Percentiles rank a stretch among this genome's conserved stretches.
phyloP scores from a whole-genome alignment of 2,888 invertebrate genomes.

The Drosophila barbarae region DNA sequence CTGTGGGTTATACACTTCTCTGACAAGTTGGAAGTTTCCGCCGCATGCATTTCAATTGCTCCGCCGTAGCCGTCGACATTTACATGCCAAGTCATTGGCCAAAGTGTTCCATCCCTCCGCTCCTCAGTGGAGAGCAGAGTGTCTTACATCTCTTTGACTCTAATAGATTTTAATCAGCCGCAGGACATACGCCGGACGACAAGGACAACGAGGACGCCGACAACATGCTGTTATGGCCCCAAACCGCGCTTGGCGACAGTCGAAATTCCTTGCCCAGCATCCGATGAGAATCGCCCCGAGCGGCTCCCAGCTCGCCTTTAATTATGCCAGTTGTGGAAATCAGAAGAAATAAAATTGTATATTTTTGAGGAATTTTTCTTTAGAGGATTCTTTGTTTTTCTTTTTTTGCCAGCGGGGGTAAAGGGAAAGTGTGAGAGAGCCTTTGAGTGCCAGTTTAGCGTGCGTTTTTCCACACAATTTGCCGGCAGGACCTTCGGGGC shows the following conservation, averaged over 20 bases:
- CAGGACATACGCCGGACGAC: slow-evolving; percentile 64
- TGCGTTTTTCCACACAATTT: slow-evolving; percentile 64
- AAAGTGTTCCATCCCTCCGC: slow-evolving; percentile 13
- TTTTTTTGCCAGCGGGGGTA: slow-evolving; percentile 18
- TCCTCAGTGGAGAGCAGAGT: slow-evolving; percentile 25
- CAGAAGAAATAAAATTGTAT: slow-evolving; percentile 13
- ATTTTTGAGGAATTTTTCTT: slow-evolving; percentile 12
- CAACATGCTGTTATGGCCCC: slow-evolving; percentile 57
- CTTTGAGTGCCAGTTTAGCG: slow-evolving; percentile 19
- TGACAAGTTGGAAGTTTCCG: slow-evolving; percentile 58
- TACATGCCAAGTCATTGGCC: slow-evolving; percentile 67
- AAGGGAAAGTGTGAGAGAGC: not conserved
- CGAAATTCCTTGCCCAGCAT: slow-evolving; percentile 36
- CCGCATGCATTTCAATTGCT: slow-evolving; percentile 71
- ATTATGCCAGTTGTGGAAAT: slow-evolving; percentile 61
- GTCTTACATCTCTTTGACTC: slow-evolving; percentile 71
- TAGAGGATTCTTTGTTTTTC: not conserved
- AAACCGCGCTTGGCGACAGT: slow-evolving; percentile 49
- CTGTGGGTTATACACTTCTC: slow-evolving; percentile 18
- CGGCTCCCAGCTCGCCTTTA: slow-evolving; percentile 58
- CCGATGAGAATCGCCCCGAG: slow-evolving; percentile 65
- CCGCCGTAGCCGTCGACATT: slow-evolving; percentile 50
- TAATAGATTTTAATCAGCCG: slow-evolving; percentile 77
- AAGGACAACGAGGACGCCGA: slow-evolving; percentile 50
- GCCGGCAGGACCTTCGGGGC: slow-evolving; percentile 54